phyloP scores from a whole-genome alignment of 30 jellyfish, hydroid and myxozoan species.

The Hydra vulgaris region DNA sequence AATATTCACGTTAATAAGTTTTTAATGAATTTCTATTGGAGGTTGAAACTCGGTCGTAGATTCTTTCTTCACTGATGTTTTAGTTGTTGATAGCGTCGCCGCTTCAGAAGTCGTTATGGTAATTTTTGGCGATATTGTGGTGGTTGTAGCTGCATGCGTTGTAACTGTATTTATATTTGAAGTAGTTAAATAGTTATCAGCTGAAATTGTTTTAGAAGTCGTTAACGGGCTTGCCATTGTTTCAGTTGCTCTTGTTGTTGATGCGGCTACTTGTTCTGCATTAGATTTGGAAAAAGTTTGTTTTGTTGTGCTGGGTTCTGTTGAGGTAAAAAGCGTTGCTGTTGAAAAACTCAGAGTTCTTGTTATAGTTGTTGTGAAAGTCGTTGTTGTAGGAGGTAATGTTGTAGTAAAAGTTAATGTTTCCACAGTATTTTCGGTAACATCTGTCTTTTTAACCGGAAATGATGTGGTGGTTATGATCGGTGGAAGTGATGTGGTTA shows the following conservation, averaged over 20 bases:
- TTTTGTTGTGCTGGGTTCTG: not conserved
- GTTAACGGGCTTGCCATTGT: no score
- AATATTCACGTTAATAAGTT: no score
- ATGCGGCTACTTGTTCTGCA: no score
- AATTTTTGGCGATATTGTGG: not conserved
- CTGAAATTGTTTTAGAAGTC: no score
- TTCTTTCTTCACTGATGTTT: not conserved
- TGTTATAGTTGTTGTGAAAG: slow-evolving; percentile 6
- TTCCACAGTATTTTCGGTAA: not conserved
- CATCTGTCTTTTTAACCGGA: not conserved
- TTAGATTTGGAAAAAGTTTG: no score
- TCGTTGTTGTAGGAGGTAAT: not conserved
- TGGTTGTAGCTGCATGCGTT: not conserved
- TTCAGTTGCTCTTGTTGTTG: no score
- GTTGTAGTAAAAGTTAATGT: not conserved
- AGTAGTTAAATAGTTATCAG: not conserved
- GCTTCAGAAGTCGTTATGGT: not conserved
- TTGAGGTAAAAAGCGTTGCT: not conserved
- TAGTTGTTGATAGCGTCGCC: not conserved
- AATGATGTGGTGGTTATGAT: not conserved
- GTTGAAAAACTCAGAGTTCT: not conserved
- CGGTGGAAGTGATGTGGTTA: not conserved
- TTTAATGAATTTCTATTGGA: no score
- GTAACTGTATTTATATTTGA: no score
- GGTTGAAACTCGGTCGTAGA: no score